These are phyloP conservation scores for Crenuchus spilurus DNA, from an alignment of 2,797 vertebrate species.

Conservation along the genomic window DNA sequence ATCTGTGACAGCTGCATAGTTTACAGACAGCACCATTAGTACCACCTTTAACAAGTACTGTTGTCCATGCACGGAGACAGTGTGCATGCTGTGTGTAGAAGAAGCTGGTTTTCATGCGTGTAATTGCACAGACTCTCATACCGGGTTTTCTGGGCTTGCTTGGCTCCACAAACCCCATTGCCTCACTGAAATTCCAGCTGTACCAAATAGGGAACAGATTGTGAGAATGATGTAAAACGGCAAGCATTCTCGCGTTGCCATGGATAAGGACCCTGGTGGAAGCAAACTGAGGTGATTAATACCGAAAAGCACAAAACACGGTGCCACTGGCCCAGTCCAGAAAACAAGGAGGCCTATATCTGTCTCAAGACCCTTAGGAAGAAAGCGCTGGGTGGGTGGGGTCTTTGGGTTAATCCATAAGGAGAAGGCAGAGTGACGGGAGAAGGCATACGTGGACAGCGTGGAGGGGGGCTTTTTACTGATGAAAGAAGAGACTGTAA, in stretches of 20 bases:
- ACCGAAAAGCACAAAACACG: constrained; percentile 28
- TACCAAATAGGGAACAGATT: constrained; percentile 80
- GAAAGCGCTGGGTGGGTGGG: neutral
- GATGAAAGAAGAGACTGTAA: constrained; percentile 41
- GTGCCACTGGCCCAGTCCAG: neutral
- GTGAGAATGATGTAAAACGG: constrained; percentile 76
- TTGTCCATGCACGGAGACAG: neutral
- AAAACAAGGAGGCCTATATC: constrained; percentile 8
- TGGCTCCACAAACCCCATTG: constrained; percentile 51
- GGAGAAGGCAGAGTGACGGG: neutral
- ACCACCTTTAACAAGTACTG: neutral
- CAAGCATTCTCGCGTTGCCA: constrained; percentile 76
- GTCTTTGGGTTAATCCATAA: neutral
- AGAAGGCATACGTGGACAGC: neutral
- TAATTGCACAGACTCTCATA: constrained; percentile 27
- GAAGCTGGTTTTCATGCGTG: constrained; percentile 7
- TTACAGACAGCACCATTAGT: neutral
- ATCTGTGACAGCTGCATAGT: neutral
- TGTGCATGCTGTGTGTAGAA: neutral
- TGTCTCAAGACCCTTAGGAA: neutral
- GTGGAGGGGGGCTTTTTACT: constrained; percentile 6
- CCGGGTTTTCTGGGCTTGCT: constrained; percentile 40
- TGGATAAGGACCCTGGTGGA: constrained; percentile 73
- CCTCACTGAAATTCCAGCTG: constrained; percentile 70
- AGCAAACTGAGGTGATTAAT: constrained; percentile 68